phyloP scores from a whole-genome alignment of 1,140 invertebrate species.

The Drosophila gunungcola region DNA sequence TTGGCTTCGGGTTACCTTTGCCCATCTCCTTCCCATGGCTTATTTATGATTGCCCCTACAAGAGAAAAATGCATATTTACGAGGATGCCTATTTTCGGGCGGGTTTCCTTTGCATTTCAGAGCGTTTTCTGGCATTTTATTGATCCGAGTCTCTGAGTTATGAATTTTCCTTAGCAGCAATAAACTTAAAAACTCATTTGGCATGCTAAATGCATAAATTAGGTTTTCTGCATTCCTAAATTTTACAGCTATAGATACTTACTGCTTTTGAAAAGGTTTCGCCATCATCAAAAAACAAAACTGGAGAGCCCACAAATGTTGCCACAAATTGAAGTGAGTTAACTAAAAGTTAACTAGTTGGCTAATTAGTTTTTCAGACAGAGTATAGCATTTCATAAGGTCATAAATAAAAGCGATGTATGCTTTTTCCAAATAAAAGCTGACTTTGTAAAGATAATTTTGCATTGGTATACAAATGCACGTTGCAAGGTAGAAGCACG shows the following conservation, averaged over 20 bases:
- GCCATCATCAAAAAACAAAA: background rate
- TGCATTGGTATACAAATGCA: too few relatives aligned
- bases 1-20: slow-evolving; percentile 40
- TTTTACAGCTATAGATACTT: slow-evolving; percentile 12
- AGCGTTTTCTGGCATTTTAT: slow-evolving; percentile 46
- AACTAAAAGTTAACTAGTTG: background rate
- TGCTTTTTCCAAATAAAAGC: background rate
- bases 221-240: slow-evolving; percentile 42
- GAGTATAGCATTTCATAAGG: background rate
- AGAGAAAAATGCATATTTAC: slow-evolving; percentile 53
- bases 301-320: background rate
- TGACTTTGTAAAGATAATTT: background rate
- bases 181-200: slow-evolving; percentile 30
- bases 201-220: slow-evolving; percentile 53
- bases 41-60: slow-evolving; percentile 38
- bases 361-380: background rate
- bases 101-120: slow-evolving; percentile 23
- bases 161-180: slow-evolving; percentile 10
- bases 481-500: background rate
- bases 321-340: background rate
- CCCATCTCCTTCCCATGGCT: slow-evolving; percentile 15
- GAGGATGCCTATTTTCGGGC: slow-evolving; percentile 40
- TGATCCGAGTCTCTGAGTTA: slow-evolving; percentile 38
- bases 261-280: background rate
- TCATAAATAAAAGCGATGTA: background rate